These are phyloP conservation scores for Antechinus flavipes DNA, from an alignment of 2,113 vertebrate species.

Conservation along the genomic window DNA sequence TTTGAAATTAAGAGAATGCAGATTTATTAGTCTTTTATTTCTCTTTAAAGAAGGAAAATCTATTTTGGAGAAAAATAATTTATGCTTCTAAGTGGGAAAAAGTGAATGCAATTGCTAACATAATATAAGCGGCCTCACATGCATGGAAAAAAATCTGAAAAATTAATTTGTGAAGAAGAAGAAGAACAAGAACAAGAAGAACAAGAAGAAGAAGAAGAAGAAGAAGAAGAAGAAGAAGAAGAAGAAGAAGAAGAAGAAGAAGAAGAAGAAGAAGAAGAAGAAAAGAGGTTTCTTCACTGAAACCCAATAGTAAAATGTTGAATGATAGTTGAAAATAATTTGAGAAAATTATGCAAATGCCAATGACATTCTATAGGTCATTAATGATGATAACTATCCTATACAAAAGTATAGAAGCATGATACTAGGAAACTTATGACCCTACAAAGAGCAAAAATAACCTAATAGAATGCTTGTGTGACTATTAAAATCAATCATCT, in stretches of 20 bases:
- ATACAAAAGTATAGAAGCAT: neutral
- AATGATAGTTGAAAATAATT: neutral
- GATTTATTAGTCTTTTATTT: slow-evolving; percentile 32
- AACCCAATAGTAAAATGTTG: neutral
- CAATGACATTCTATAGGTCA: neutral
- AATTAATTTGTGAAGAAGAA: neutral
- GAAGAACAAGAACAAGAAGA: no score
- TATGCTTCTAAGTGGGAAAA: slow-evolving; percentile 24
- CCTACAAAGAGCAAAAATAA: slow-evolving; percentile 1
- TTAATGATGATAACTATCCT: neutral
- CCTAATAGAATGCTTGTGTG: neutral
- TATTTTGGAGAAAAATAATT: slow-evolving; percentile 11
- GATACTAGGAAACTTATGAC: neutral
- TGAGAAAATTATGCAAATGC: neutral
- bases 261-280: neutral
- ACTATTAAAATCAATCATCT: neutral
- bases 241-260: no score
- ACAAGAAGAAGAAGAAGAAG: no score
- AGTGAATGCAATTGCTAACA: neutral
- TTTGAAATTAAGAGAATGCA: slow-evolving; percentile 39
- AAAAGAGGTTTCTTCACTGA: neutral
- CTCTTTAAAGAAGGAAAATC: slow-evolving; percentile 29
- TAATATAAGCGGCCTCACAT: neutral
- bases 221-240: no score
- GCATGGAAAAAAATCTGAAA: neutral